Conservation (phyloP, 2,888 invertebrate species). For the Standfussiana lucernea region DNA sequence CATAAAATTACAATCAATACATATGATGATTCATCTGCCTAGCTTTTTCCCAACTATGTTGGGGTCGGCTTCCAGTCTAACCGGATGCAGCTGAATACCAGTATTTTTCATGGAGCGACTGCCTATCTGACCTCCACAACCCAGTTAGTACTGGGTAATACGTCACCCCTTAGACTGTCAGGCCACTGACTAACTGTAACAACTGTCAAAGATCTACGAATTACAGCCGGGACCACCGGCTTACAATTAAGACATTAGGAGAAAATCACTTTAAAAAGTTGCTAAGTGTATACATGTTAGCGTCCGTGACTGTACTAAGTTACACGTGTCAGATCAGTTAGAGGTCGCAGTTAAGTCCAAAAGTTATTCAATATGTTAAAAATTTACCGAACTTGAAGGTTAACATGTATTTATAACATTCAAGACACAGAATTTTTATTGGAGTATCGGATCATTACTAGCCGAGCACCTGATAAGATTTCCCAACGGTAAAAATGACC, state of each 20-base stretch:
- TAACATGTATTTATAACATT: not conserved
- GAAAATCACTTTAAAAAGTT: not conserved
- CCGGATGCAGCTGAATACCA: too few species aligned
- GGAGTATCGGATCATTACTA: not conserved
- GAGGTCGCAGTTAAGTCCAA: constrained; percentile 1
- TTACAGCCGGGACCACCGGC: too few species aligned
- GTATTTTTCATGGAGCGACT: too few species aligned
- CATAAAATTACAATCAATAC: too few species aligned
- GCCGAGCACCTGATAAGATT: not conserved
- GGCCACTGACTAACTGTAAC: too few species aligned
- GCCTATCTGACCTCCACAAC: too few species aligned
- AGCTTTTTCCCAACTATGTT: too few species aligned
- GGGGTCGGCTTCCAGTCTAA: too few species aligned
- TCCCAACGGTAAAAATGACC: not conserved
- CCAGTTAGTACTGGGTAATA: too few species aligned
- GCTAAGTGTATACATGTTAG: not conserved
- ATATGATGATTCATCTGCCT: too few species aligned
- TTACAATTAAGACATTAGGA: not conserved
- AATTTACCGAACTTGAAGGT: not conserved
- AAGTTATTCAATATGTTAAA: constrained; percentile 6
- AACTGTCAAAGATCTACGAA: too few species aligned
- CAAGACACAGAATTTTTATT: not conserved
- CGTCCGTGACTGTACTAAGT: not conserved
- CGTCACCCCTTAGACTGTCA: too few species aligned
- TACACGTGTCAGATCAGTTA: not conserved